These are phyloP conservation scores for Leptopilina boulardi DNA, from an alignment of 1,140 invertebrate species.

Conservation along the genomic window DNA sequence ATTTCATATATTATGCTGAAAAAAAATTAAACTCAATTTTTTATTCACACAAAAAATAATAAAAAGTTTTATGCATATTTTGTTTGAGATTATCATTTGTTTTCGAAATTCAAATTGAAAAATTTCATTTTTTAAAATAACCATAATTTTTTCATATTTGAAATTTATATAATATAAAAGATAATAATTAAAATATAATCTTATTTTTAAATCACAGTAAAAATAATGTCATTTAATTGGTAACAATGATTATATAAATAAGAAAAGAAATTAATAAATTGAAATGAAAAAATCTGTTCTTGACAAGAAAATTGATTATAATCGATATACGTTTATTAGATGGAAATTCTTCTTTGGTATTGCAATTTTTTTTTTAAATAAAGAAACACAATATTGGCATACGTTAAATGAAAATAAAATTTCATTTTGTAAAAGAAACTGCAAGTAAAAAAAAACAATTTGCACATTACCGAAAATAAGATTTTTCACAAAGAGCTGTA, in stretches of 20 bases:
- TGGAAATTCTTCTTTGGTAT: no score
- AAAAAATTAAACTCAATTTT: no score
- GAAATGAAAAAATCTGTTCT: background rate
- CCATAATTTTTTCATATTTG: no score
- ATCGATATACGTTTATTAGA: no score
- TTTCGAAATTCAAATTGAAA: no score
- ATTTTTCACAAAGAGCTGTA: slow-evolving; percentile 3
- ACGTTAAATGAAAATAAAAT: background rate
- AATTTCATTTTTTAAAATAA: no score
- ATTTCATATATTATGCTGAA: background rate
- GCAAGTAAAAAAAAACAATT: background rate
- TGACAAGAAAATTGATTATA: background rate
- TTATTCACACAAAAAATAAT: no score
- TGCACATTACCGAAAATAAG: background rate
- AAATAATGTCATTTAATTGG: background rate
- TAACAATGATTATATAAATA: background rate
- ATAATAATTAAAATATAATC: background rate
- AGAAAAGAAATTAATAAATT: background rate
- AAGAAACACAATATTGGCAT: background rate
- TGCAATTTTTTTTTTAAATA: background rate
- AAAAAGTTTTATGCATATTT: no score
- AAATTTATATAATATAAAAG: no score
- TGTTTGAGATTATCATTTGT: no score
- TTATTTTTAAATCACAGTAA: background rate
- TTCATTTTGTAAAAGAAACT: background rate